phyloP scores from a whole-genome alignment of 2,888 invertebrate species.

The Calephelis perditalis region DNA sequence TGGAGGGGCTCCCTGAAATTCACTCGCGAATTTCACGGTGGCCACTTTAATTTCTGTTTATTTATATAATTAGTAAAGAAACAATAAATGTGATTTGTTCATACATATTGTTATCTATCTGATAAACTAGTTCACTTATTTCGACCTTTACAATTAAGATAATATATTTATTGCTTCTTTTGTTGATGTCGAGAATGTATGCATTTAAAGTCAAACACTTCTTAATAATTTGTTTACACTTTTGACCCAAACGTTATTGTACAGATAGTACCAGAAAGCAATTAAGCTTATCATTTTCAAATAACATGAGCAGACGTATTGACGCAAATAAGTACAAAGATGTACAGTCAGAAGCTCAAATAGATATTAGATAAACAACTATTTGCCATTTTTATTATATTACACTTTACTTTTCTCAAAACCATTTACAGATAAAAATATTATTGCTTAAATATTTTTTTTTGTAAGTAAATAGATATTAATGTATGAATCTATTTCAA shows the following conservation, averaged over 20 bases:
- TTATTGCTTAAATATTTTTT: too few relatives aligned
- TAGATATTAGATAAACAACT: too few relatives aligned
- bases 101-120: constrained; percentile 21
- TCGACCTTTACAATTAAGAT: constrained; percentile 20
- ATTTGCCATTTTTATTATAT: background rate
- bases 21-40: constrained; percentile 49
- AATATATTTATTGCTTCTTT: constrained; percentile 34
- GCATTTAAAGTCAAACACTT: background rate
- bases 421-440: too few relatives aligned
- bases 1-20: constrained; percentile 61
- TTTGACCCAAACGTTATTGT: too few relatives aligned
- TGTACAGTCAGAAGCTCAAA: too few relatives aligned
- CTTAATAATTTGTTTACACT: too few relatives aligned
- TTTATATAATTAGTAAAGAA: constrained; percentile 27
- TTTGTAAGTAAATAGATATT: too few relatives aligned
- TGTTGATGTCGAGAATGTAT: constrained; percentile 32
- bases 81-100: constrained; percentile 26
- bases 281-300: constrained; percentile 3
- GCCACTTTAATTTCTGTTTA: constrained; percentile 33
- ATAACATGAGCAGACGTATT: background rate
- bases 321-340: too few relatives aligned
- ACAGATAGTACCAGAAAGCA: too few relatives aligned
- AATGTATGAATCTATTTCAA: too few relatives aligned
- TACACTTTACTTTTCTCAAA: too few relatives aligned
- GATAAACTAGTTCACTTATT: constrained; percentile 14